Evolutionary conservation across 2,888 invertebrate species (phyloP), one percentile per base, ranked within the genome.

Genomic region (Euplagia quadripunctaria): DNA sequence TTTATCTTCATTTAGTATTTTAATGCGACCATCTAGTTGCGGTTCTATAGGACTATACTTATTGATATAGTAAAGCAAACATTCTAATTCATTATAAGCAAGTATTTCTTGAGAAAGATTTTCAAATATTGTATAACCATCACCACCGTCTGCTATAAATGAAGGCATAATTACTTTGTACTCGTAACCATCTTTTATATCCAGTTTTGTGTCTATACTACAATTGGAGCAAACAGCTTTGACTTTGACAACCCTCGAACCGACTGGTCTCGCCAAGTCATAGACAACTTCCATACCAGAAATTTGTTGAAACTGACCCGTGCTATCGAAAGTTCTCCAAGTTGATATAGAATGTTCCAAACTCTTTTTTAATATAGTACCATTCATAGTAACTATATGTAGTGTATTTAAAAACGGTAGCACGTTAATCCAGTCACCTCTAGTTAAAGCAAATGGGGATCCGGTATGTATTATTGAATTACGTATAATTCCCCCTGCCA

Each of bases 241-340:
- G 0, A 97, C 97, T 0, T 96, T 94, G 5, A 96, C 92, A 0
- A 99, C 97, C 69, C 98, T 96, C 0, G 96, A 93, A 1, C 97
- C 97, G 0, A 94, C 89, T 0, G 97, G 96, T 83, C 96, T 94
- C 0, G 94, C 90, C 71, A 97, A 89, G 91, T 99, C 97, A 84
- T 97, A 98, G 0, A 93, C 93, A 0, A 98, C 97, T 82, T 96
- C 94, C 63, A 98, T 86, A 8, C 99, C 99, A 42, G 99, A 98
- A 69, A 97, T 94, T 94, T 99, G 99, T 17, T 98, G 94, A 87
- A 98, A 99, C 82, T 97, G 97, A 0, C 99, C 99, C n/a, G 96
- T 96, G 42, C 96, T 94, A 51, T 97, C 96, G 4, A 94, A 91
- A 2, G 90, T 90, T 70, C 96, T 94, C 88, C 92, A 92, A 3